Base-by-base conservation (phyloP, 2,797 vertebrate species). In the Taeniopygia guttata region DNA sequence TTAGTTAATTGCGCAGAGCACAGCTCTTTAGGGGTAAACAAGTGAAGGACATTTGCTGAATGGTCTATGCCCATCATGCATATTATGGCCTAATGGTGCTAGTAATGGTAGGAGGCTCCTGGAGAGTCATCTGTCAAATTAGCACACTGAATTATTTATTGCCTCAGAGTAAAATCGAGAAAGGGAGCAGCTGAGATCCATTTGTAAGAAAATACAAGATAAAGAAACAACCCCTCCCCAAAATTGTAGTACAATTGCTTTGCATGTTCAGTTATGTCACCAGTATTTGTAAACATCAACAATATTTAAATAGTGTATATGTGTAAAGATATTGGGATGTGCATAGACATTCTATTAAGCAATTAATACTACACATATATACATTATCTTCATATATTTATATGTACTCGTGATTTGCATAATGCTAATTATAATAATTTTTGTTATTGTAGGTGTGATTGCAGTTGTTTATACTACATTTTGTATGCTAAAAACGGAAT, bases 91-190 rank as follows among this genome's bases (percentile, higher is more conserved):
- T 98, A 98, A 98, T 98, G 98, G 98, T 97, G 97, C 97, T 96
- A 92, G 97, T 98, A 98, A 98, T 98, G 98, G 98, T 95, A 96
- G 97, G 96, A 97, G 97, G 96, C 97, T 98, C 97, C 98, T 89
- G 97, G 97, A 98, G 97, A 98, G 97, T 98, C 98, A 98, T 98
- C 97, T 98, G 98, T 98, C 98, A 98, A 98, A 98, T 98, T 98
- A 98, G 97, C 97, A 97, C 98, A 96, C 97, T 98, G 98, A 98
- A 98, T 98, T 98, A 98, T 98, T 98, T 98, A 98, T 98, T 97
- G 97, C 97, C 91, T 98, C 90, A 82, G 95, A 97, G 96, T 97
- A 97, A 98, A 98, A 98, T 97, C 95, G 96, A 97, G 95, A 95
- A 97, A 97, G 97, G 94, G 94, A 98, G 96, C 98, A 98, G 98